Evolutionary conservation across 2,797 vertebrate species (phyloP), one percentile per base, ranked within the genome.

Genomic region (Carcharodon carcharias): DNA sequence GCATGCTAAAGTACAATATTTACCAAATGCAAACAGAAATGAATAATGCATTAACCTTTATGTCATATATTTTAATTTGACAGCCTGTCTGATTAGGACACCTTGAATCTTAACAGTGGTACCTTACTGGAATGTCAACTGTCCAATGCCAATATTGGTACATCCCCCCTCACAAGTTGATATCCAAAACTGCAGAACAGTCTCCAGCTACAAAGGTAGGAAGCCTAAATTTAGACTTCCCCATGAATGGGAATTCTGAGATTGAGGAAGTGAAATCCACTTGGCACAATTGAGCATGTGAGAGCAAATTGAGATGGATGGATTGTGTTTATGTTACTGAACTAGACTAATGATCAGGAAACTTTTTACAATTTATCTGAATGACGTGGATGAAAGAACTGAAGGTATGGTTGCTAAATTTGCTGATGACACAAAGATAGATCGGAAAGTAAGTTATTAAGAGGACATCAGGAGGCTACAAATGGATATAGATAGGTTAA

Each of bases 161-260:
- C 50, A 23, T 16, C 71, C 5, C 4, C 77, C 50, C 26, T 58
- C 45, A 77, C 14, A 77, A 71, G 12, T 31, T 95, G 69, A 50
- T 95, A n/a, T 73, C 69, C 31, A 95, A 77, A 56, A 31, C 8
- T 95, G 5, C 50, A 21, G 67, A 95, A 16, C 69, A 73, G 28
- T 58, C 69, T 95, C 65, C 45, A 67, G 94, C 50, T 35, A 56
- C 54, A 95, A 95, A 95, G 94, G 28, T 95, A 95, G 71, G 69
- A 63, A 71, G 50, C 31, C 14, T 58, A 56, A 58, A 56, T 45
- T 77, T 77, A 54, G 14, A 95, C 35, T 58, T 95, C 69, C 9
- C 5, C 16, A 16, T 67, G 16, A n/a, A 7, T 65, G 61, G 58
- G 18, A 65, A 73, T 95, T 45, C 4, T 26, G 23, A 94, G 7